Evolutionary conservation across 2,888 invertebrate species (phyloP).

Genomic region (Drosophila acutilabella): DNA sequence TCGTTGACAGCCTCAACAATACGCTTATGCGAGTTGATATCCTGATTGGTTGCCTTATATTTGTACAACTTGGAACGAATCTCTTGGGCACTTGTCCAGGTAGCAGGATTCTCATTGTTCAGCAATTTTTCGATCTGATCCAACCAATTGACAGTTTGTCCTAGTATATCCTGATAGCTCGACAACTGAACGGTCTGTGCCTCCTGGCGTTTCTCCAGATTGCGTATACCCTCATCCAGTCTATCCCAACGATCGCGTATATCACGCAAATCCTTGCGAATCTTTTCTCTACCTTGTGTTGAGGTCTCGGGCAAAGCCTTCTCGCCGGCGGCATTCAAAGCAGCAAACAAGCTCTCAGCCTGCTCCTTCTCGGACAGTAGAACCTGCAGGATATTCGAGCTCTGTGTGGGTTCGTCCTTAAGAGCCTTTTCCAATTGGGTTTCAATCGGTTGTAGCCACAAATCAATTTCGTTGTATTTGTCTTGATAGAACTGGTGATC

Average conservation of each 20-base stretch:
- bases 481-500: conserved; percentile 93
- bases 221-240: conserved; percentile 92
- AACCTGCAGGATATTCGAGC: conserved; percentile 89
- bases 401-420: conserved; percentile 89
- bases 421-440: conserved; percentile 88
- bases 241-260: conserved; percentile 95
- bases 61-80: conserved; percentile 93
- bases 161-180: conserved; percentile 93
- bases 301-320: conserved; percentile 96
- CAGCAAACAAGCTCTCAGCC: conserved; percentile 91
- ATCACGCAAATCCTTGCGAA: conserved; percentile 93
- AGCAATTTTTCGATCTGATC: conserved; percentile 93
- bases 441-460: conserved; percentile 92
- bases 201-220: conserved; percentile 94
- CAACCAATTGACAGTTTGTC: conserved; percentile 94
- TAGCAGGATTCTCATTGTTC: conserved; percentile 89
- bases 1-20: conserved; percentile 96
- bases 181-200: conserved; percentile 93
- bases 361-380: conserved; percentile 93
- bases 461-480: conserved; percentile 90
- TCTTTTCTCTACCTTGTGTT: conserved; percentile 94
- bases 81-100: conserved; percentile 93
- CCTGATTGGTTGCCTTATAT: conserved; percentile 94
- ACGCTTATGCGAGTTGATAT: conserved; percentile 95
- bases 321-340: conserved; percentile 92